Percentiles rank a stretch among this genome's conserved stretches.
Conservation (phyloP, 2,888 invertebrate genomes). For the Caenorhabditis doughertyi region DNA sequence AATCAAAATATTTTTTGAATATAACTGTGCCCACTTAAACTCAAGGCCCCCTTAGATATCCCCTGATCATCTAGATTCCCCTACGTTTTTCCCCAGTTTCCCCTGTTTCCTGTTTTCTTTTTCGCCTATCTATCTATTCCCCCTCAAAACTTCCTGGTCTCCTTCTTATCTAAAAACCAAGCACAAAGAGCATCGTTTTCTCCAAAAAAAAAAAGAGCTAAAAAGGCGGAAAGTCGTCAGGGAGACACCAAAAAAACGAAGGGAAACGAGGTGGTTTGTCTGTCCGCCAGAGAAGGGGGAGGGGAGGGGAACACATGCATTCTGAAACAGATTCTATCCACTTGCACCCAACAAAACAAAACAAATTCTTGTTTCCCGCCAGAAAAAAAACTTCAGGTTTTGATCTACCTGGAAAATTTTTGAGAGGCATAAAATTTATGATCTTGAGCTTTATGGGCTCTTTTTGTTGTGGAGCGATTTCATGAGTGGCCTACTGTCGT, state of each 20-base stretch:
- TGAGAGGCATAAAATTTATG: not conserved
- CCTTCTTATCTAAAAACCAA: slow-evolving; percentile 22
- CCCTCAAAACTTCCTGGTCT: slow-evolving; percentile 24
- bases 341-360: too few species aligned
- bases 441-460: not conserved
- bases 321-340: slow-evolving; percentile 28
- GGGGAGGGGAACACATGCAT: slow-evolving; percentile 6
- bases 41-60: too few species aligned
- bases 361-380: not conserved
- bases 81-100: too few species aligned
- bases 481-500: slow-evolving; percentile 2
- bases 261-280: slow-evolving; percentile 15
- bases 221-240: not conserved
- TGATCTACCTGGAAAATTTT: not conserved
- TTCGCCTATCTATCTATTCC: too few species aligned
- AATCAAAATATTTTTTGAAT: too few species aligned
- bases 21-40: too few species aligned
- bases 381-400: not conserved
- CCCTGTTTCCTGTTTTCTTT: too few species aligned
- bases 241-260: slow-evolving; percentile 5
- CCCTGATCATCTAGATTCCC: too few species aligned
- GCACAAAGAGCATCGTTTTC: slow-evolving; percentile 32
- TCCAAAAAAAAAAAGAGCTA: not conserved
- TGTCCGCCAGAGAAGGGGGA: too few species aligned
- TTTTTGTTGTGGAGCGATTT: not conserved